These are phyloP conservation scores for Alectura lathami DNA, from an alignment of 2,113 vertebrate species.

Conservation along the genomic window DNA sequence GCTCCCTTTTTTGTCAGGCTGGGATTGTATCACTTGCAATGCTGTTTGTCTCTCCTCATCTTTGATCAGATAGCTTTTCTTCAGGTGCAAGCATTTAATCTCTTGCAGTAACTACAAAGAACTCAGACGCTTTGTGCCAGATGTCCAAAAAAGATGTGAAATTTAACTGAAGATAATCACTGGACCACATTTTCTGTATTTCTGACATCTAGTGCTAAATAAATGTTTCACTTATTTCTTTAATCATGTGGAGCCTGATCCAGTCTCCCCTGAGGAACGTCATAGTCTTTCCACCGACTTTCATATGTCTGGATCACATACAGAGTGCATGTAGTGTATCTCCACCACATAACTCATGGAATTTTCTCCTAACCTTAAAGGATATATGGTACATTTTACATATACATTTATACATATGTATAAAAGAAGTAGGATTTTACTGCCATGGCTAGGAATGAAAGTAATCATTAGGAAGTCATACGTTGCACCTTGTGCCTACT, in stretches of 20 bases:
- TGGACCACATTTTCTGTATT: background rate
- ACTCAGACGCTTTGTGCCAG: background rate
- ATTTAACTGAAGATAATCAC: background rate
- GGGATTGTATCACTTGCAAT: background rate
- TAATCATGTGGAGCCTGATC: background rate
- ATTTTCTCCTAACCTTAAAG: background rate
- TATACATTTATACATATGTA: background rate
- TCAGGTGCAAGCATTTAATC: background rate
- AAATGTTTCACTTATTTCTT: background rate
- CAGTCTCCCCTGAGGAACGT: background rate
- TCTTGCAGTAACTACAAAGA: background rate
- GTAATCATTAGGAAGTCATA: constrained; percentile 25
- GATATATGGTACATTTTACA: background rate
- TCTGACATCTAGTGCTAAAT: background rate
- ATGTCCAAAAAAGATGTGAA: background rate
- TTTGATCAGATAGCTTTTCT: background rate
- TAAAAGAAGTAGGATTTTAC: background rate
- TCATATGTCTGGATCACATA: background rate
- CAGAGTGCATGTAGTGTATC: background rate
- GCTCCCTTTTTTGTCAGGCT: background rate
- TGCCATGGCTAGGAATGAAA: constrained; percentile 43
- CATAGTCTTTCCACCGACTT: background rate
- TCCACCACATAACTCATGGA: background rate
- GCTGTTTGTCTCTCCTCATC: background rate
- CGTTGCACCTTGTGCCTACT: constrained; percentile 23